These are phyloP conservation scores for Eulimnadia texana DNA, from an alignment of 1,140 invertebrate species.

Conservation along the genomic window DNA sequence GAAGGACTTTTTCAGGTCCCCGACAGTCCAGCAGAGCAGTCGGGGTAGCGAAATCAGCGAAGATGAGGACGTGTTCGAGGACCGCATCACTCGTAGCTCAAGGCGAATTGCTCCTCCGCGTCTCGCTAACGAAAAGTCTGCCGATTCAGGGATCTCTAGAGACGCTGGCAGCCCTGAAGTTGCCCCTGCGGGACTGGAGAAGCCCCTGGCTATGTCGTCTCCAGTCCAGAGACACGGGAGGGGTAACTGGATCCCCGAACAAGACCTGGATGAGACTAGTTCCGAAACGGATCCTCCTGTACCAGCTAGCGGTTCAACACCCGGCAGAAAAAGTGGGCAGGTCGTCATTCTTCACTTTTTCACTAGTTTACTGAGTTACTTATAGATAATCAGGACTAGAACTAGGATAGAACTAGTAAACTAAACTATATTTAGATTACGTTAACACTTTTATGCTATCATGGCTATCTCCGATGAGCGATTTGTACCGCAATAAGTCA, in stretches of 20 bases:
- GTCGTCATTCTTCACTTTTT: too few relatives aligned
- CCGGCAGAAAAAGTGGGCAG: not conserved
- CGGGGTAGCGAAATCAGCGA: slow-evolving; percentile 18
- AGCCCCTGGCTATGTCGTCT: slow-evolving; percentile 24
- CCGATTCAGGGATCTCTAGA: slow-evolving; percentile 63
- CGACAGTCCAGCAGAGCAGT: slow-evolving; percentile 15
- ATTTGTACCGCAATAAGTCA: too few relatives aligned
- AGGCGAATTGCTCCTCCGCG: slow-evolving; percentile 26
- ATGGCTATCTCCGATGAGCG: too few relatives aligned
- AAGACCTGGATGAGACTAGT: slow-evolving; percentile 41
- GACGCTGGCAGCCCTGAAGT: slow-evolving; percentile 40
- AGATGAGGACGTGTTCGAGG: slow-evolving; percentile 31
- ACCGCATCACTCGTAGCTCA: slow-evolving; percentile 38
- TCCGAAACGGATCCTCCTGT: not conserved
- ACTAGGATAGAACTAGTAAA: too few relatives aligned
- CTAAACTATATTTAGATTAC: too few relatives aligned
- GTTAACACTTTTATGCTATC: too few relatives aligned
- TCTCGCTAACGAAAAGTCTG: slow-evolving; percentile 43
- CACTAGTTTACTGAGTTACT: too few relatives aligned
- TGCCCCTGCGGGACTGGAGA: slow-evolving; percentile 1
- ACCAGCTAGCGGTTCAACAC: not conserved
- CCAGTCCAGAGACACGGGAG: slow-evolving; percentile 18
- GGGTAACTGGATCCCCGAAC: slow-evolving; percentile 56
- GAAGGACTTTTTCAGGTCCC: not conserved
- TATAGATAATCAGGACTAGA: too few relatives aligned